Conservation (phyloP, 2,113 vertebrate genomes). For the Choloepus hoffmanni region DNA sequence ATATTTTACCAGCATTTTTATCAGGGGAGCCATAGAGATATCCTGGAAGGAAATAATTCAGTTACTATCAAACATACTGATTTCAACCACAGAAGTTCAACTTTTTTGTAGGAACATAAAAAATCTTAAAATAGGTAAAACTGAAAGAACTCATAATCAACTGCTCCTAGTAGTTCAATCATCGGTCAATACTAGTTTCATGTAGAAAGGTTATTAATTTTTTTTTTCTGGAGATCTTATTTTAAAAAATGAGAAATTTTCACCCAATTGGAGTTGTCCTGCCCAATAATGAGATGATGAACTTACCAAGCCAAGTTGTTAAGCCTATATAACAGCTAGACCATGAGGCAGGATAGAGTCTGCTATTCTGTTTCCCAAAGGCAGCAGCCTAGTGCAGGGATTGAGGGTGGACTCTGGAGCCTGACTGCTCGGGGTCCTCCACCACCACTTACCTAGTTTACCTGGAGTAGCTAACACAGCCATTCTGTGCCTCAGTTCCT, state of each 20-base stretch:
- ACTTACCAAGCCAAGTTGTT: neutral
- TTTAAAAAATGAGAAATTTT: neutral
- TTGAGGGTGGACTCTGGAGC: rapidly evolving
- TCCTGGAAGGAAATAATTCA: neutral
- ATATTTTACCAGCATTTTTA: neutral
- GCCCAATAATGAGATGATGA: neutral
- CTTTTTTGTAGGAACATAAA: neutral
- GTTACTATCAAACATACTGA: neutral
- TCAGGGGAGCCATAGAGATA: neutral
- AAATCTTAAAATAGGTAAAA: neutral
- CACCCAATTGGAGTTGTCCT: neutral
- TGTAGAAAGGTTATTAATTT: neutral
- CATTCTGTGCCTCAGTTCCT: neutral
- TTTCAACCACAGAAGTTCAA: neutral
- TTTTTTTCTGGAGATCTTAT: neutral
- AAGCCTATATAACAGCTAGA: neutral
- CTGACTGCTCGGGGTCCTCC: neutral
- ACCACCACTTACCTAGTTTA: neutral
- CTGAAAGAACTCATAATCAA: neutral
- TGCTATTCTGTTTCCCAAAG: neutral
- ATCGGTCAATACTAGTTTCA: neutral
- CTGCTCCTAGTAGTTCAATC: neutral
- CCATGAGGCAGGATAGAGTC: neutral
- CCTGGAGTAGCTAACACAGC: neutral
- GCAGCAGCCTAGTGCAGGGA: neutral